Evolutionary conservation across 1,140 invertebrate genomes (phyloP).

Genomic region (Pogonomyrmex californicus): DNA sequence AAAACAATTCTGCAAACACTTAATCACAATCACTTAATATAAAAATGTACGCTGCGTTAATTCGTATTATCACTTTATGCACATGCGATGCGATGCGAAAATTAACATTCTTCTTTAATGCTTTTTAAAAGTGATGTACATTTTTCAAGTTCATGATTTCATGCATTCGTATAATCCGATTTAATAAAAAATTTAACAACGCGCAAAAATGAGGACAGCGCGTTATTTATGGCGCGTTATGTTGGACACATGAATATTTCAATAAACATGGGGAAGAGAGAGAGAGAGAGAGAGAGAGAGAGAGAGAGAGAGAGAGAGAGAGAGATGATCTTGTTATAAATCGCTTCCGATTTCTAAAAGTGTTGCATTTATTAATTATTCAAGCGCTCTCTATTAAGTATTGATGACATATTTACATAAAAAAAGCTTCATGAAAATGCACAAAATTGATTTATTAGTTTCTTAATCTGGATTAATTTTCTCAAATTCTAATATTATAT

Average conservation of each 20-base stretch:
- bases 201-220: background rate
- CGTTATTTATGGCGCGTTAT: background rate
- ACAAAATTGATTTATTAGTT: background rate
- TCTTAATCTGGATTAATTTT: background rate
- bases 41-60: background rate
- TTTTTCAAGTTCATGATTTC: conserved; percentile 2
- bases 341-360: conserved; percentile 26
- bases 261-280: background rate
- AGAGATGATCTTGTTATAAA: background rate
- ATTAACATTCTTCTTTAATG: background rate
- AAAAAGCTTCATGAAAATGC: background rate
- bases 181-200: conserved; percentile 46
- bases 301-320: background rate
- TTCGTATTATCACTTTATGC: conserved; percentile 15
- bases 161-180: conserved; percentile 32
- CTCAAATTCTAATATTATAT: background rate
- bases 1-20: background rate
- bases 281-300: no score
- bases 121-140: conserved; percentile 41
- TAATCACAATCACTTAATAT: background rate
- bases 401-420: conserved; percentile 2
- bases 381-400: background rate
- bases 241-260: conserved; percentile 15
- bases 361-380: background rate
- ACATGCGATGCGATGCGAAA: background rate